Conservation (phyloP, 2,888 invertebrate species). For the Deladenus siricidicola region DNA sequence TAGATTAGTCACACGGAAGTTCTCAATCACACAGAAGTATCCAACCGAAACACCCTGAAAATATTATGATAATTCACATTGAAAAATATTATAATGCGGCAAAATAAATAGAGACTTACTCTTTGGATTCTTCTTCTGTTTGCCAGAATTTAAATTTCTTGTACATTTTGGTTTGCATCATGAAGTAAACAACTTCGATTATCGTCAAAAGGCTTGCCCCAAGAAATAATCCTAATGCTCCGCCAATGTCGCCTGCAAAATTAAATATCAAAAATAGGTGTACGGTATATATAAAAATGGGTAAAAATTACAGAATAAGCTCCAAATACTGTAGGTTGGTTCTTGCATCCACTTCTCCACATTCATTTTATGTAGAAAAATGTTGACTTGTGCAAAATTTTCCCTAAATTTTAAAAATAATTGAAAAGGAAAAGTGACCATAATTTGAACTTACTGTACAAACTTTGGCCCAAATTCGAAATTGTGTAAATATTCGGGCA, state of each 20-base stretch:
- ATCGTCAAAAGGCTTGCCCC: slow-evolving; percentile 48
- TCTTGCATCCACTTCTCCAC: slow-evolving; percentile 48
- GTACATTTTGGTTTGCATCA: slow-evolving; percentile 9
- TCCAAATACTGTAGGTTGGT: slow-evolving; percentile 49
- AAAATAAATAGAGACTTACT: no score
- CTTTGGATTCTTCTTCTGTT: no score
- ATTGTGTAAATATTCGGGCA: slow-evolving; percentile 47
- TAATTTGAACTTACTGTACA: slow-evolving; percentile 39
- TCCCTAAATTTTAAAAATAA: slow-evolving; percentile 29
- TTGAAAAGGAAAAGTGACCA: neutral
- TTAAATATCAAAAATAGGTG: neutral
- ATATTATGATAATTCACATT: no score
- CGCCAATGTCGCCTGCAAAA: slow-evolving; percentile 48
- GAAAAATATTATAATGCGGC: no score
- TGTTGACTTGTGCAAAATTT: slow-evolving; percentile 52
- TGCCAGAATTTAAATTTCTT: neutral
- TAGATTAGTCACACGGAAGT: no score
- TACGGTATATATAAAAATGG: neutral
- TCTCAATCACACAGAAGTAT: no score
- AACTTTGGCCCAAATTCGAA: slow-evolving; percentile 50
- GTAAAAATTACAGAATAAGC: slow-evolving; percentile 38
- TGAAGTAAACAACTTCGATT: slow-evolving; percentile 46
- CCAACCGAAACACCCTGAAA: no score
- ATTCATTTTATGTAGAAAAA: slow-evolving; percentile 51
- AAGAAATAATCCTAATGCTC: slow-evolving; percentile 49